phyloP scores from a whole-genome alignment of 53 echinoderm and acorn worm genomes.

The Echinarachnius parma region DNA sequence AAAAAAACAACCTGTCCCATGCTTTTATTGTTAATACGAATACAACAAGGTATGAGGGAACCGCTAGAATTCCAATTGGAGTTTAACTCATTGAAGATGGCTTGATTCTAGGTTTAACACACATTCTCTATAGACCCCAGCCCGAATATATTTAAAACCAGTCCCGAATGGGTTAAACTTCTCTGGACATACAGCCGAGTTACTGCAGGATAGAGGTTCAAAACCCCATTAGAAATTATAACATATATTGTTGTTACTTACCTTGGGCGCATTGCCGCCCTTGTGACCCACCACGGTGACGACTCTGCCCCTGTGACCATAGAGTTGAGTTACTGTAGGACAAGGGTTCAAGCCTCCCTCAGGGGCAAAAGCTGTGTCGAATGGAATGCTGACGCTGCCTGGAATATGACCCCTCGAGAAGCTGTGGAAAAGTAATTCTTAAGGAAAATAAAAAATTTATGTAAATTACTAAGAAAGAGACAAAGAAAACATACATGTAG shows the following conservation, averaged over 20 bases:
- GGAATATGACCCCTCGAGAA: conserved; percentile 90
- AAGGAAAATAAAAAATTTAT: conserved; percentile 14
- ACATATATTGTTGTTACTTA: conserved; percentile 48
- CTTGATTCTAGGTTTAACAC: too few species aligned
- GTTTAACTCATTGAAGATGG: too few species aligned
- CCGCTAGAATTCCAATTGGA: too few species aligned
- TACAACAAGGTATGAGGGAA: too few species aligned
- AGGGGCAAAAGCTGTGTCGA: conserved; percentile 90
- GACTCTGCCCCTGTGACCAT: conserved; percentile 86
- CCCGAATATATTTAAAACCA: too few species aligned
- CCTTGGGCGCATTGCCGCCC: conserved; percentile 92
- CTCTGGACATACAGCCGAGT: too few species aligned
- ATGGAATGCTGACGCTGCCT: conserved; percentile 88
- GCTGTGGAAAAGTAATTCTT: conserved; percentile 60
- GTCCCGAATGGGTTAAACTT: too few species aligned
- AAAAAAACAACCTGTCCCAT: too few species aligned
- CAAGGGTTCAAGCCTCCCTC: conserved; percentile 95
- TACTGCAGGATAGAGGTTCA: background rate
- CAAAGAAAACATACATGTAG: too few species aligned
- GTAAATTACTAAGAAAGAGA: background rate
- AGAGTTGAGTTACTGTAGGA: conserved; percentile 68
- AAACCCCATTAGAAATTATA: background rate
- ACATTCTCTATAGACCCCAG: too few species aligned
- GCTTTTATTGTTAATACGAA: too few species aligned
- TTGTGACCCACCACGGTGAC: conserved; percentile 81